A percentile compares a stretch with the other conserved stretches of the same genome.
Evolutionary conservation across 2,888 invertebrate species (phyloP).

Genomic region (Xylota segnis): DNA sequence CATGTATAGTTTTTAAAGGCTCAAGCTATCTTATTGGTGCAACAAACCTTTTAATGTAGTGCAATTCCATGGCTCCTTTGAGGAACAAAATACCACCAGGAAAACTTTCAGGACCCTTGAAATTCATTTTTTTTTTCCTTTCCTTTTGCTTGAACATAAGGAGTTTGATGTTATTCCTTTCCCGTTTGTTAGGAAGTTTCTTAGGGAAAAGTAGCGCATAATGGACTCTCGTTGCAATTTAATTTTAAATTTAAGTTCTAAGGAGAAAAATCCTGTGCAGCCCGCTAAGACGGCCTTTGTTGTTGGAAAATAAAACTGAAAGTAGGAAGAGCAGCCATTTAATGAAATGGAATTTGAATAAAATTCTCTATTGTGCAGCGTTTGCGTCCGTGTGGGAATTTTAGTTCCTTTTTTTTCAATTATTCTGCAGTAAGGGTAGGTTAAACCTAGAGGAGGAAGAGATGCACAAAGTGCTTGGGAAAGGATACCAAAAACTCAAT

Average conservation of each 20-base stretch:
- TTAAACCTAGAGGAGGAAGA: no score
- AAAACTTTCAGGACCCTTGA: not conserved
- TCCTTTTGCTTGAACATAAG: no score
- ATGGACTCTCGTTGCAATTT: not conserved
- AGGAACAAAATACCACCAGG: not conserved
- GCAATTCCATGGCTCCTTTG: not conserved
- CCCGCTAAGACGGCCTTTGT: not conserved
- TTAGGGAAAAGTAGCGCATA: not conserved
- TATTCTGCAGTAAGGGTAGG: no score
- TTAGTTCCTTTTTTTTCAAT: no score
- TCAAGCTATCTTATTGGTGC: not conserved
- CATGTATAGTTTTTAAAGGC: not conserved
- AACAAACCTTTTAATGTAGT: not conserved
- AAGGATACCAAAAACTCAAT: no score
- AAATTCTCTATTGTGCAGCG: no score
- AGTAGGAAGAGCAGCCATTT: no score
- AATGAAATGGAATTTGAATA: no score
- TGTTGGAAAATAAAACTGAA: not conserved
- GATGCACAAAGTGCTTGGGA: no score
- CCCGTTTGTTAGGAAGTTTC: not conserved
- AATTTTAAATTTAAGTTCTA: not conserved
- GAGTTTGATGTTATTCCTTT: not conserved
- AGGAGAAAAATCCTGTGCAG: not conserved
- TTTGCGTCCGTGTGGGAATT: no score
- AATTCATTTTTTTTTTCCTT: not conserved